Conservation (phyloP, 37 sponge, comb jelly and placozoan genomes). For the Tethya wilhelma region DNA sequence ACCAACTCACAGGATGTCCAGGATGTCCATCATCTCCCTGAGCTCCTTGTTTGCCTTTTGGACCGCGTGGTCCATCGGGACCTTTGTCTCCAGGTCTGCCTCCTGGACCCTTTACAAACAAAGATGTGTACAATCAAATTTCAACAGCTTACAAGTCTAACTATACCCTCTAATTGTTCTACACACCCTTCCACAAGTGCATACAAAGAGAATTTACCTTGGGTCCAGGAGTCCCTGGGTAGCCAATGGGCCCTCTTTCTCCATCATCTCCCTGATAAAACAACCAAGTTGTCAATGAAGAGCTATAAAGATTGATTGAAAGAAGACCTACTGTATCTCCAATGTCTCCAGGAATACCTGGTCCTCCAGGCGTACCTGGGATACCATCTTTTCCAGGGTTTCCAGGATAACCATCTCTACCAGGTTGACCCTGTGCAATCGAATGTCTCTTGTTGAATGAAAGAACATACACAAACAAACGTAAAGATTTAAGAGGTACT, state of each 20-base stretch:
- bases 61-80: slow-evolving; percentile 24
- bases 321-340: slow-evolving; percentile 37
- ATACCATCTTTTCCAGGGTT: slow-evolving; percentile 30
- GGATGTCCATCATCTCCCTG: slow-evolving; percentile 52
- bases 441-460: not conserved
- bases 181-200: not conserved
- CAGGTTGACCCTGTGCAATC: slow-evolving; percentile 12
- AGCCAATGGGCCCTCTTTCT: slow-evolving; percentile 19
- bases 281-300: not conserved
- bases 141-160: not conserved
- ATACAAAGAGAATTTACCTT: slow-evolving; percentile 19
- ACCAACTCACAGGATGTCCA: slow-evolving; percentile 28
- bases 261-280: slow-evolving; percentile 20
- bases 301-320: not conserved
- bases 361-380: slow-evolving; percentile 21
- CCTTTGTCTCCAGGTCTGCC: slow-evolving; percentile 56
- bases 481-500: not conserved
- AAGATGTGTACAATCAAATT: not conserved
- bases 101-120: slow-evolving; percentile 46
- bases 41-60: slow-evolving; percentile 50
- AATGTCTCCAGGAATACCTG: slow-evolving; percentile 35
- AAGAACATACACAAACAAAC: too few species aligned
- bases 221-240: slow-evolving; percentile 51
- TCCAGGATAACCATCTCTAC: slow-evolving; percentile 35
- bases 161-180: not conserved